Evolutionary conservation across 2,888 invertebrate species (phyloP), one percentile per base, ranked within the genome.

Genomic region (Macrophya alboannulata): DNA sequence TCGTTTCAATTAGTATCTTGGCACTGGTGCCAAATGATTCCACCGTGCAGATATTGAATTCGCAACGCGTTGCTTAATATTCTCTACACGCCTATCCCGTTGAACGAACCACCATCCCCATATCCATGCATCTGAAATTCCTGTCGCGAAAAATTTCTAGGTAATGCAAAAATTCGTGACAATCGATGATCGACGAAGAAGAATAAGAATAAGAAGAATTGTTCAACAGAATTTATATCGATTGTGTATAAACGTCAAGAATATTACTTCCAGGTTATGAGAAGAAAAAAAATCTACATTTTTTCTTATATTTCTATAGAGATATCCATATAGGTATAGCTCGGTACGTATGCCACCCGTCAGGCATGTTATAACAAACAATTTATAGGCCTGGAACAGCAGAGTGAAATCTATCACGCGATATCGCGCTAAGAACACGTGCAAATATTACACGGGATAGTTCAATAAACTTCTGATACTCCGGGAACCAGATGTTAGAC

Each of bases 11-110:
- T 81, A 81, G 81, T 62, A 81, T 85, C 86, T 86, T 87, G 87
- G 86, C 82, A 37, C 62, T 40, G 72, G n/a, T 45, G 83, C 84
- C 43, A 88, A 89, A 89, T 87, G 88, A 87, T 85, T 86, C 62
- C 12, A 77, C 45, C 37, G 21, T 4, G 10, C 62, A 62, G 81
- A 81, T 81, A 81, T 81, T 81, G 62, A 40, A 81, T 81, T 65
- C 55, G 55, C 77, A 77, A 31, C 17, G 17, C 51, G 77, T 51
- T 55, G 77, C 77, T 77, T 77, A 40, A 74, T 74, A 45, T 74
- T 74, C 43, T 15, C 43, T 15, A 43, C 72, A 45, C 72, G 45
- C 68, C 68, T 17, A 74, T n/a, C n/a, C 4, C 17, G 5, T 40
- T 9, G 12, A 15, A 0, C 37, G 68, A 37, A 68, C 17, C 31